Conservation (phyloP, 1,140 invertebrate species). For the Oncopodura yosiiana region DNA sequence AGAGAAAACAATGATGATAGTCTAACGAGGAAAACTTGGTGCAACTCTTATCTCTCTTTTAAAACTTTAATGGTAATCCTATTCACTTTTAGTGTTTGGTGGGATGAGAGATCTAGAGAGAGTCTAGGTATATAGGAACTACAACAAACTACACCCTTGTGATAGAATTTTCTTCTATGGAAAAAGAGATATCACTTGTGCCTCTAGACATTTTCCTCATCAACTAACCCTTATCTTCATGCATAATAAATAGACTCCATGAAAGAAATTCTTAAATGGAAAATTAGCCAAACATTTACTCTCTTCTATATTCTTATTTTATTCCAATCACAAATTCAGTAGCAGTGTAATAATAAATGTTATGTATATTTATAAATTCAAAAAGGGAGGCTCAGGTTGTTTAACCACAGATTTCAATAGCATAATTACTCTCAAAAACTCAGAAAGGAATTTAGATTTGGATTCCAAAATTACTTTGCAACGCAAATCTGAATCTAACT, state of each 20-base stretch:
- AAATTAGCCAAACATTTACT: constrained; percentile 11
- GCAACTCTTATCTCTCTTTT: constrained; percentile 24
- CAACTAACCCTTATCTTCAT: background rate
- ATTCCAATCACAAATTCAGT: background rate
- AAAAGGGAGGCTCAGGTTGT: background rate
- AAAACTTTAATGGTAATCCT: constrained; percentile 28
- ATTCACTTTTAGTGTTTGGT: constrained; percentile 20
- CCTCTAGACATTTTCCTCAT: background rate
- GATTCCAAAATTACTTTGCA: background rate
- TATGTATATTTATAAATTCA: background rate
- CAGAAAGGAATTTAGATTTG: background rate
- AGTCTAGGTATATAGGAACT: background rate
- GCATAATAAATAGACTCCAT: constrained; percentile 7
- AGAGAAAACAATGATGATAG: background rate
- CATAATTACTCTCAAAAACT: background rate
- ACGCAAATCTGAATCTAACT: background rate
- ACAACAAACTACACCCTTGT: constrained; percentile 5
- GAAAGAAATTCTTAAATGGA: constrained; percentile 10
- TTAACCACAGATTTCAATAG: background rate
- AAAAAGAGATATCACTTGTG: background rate
- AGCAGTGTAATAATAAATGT: background rate
- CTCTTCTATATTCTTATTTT: constrained; percentile 5
- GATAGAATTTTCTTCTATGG: background rate
- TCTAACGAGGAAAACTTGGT: background rate
- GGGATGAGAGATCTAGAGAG: background rate